Evolutionary conservation across 2,113 vertebrate species (phyloP).

Genomic region (Guaruba guarouba): DNA sequence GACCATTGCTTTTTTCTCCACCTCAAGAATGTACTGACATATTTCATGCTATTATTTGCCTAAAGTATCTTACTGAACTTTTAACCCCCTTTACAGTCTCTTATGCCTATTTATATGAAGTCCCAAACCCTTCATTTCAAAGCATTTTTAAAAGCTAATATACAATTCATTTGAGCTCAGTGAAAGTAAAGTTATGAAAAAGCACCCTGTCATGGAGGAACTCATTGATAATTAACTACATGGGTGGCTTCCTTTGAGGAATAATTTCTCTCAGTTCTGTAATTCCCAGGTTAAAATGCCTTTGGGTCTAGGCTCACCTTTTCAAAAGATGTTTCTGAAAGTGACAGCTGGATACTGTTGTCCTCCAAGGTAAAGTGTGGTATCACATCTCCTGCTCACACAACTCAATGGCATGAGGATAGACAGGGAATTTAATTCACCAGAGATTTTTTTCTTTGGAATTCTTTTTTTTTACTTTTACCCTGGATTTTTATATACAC

Average conservation of each 20-base stretch:
- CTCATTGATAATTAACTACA: slow-evolving; percentile 23
- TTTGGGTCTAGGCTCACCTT: background rate
- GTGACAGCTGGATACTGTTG: background rate
- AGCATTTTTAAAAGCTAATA: slow-evolving; percentile 23
- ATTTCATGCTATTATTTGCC: slow-evolving; percentile 55
- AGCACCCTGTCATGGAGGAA: background rate
- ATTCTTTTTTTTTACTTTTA: background rate
- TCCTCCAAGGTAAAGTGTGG: background rate
- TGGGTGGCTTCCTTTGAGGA: slow-evolving; percentile 28
- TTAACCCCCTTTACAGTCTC: slow-evolving; percentile 23
- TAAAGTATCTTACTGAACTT: slow-evolving; percentile 44
- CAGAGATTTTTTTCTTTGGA: background rate
- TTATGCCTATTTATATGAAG: background rate
- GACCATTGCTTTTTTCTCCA: slow-evolving; percentile 33
- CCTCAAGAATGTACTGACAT: background rate
- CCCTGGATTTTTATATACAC: background rate
- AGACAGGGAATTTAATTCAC: background rate
- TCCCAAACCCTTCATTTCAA: background rate
- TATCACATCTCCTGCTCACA: background rate
- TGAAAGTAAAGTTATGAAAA: slow-evolving; percentile 5
- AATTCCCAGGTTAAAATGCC: background rate
- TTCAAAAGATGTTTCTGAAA: background rate
- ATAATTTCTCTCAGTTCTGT: background rate
- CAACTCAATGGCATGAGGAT: background rate
- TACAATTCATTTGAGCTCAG: background rate